Evolutionary conservation across 2,113 vertebrate species (phyloP).

Genomic region (Craseonycteris thonglongyai): DNA sequence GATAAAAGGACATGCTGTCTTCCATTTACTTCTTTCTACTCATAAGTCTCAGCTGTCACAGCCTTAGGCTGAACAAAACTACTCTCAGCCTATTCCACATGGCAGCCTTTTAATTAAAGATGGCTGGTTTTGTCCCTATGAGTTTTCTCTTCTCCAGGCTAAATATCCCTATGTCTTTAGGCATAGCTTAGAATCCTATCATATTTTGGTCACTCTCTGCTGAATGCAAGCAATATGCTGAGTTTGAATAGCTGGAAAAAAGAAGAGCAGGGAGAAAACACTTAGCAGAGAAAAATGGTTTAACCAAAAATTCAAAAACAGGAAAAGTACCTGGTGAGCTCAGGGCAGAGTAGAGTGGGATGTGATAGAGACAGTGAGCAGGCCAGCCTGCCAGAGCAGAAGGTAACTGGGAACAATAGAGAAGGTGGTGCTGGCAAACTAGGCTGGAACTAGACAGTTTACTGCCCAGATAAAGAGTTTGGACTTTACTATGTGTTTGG

Average conservation of each 20-base stretch:
- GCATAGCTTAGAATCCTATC: neutral
- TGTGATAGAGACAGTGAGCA: neutral
- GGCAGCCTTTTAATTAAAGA: constrained; percentile 22
- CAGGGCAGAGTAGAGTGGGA: neutral
- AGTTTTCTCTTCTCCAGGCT: neutral
- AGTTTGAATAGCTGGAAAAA: neutral
- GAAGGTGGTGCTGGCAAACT: neutral
- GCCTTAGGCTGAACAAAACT: neutral
- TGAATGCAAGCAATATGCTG: neutral
- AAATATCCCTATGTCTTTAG: neutral
- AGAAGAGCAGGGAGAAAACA: neutral
- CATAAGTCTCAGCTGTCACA: neutral
- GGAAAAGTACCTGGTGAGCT: neutral
- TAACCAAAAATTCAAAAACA: neutral
- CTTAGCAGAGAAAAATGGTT: neutral
- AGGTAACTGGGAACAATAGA: neutral
- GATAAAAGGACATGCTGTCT: neutral
- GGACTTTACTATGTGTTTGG: neutral
- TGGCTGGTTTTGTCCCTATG: neutral
- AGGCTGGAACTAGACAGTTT: neutral
- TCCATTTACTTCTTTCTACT: neutral
- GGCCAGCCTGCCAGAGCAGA: neutral
- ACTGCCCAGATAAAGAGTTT: neutral
- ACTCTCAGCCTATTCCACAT: neutral
- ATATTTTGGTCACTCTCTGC: neutral